Percentiles rank a stretch among this genome's conserved stretches.
phyloP scores from a whole-genome alignment of 2,113 vertebrate genomes.

The Tragelaphus scriptus region DNA sequence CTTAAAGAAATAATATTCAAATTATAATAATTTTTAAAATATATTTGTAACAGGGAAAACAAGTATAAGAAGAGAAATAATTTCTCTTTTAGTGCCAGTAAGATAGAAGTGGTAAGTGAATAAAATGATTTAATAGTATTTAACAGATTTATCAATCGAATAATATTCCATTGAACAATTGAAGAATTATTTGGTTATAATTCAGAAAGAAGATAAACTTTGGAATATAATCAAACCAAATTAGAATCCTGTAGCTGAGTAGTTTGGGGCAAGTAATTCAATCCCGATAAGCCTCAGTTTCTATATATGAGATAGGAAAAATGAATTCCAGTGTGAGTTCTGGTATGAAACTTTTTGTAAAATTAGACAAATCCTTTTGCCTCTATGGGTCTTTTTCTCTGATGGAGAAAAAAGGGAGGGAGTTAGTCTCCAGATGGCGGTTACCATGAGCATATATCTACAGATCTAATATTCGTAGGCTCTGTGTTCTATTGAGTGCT shows the following conservation, averaged over 20 bases:
- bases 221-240: neutral
- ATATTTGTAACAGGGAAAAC: constrained; percentile 7
- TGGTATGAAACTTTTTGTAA: neutral
- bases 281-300: neutral
- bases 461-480: neutral
- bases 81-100: neutral
- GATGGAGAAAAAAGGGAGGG: neutral
- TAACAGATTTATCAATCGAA: neutral
- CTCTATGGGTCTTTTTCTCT: neutral
- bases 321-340: neutral
- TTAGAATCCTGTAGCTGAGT: neutral
- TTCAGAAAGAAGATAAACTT: constrained; percentile 23
- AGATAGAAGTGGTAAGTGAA: neutral
- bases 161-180: constrained; percentile 6
- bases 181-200: constrained; percentile 13
- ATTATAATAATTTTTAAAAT: neutral
- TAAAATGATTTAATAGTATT: constrained; percentile 13
- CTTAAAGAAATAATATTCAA: constrained; percentile 1
- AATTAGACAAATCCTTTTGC: neutral
- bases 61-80: neutral
- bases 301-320: neutral
- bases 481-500: neutral
- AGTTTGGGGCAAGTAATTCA: neutral
- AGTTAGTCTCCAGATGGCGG: neutral
- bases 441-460: neutral